phyloP scores from a whole-genome alignment of 2,113 vertebrate species.

The Gallinago jamesoni region DNA sequence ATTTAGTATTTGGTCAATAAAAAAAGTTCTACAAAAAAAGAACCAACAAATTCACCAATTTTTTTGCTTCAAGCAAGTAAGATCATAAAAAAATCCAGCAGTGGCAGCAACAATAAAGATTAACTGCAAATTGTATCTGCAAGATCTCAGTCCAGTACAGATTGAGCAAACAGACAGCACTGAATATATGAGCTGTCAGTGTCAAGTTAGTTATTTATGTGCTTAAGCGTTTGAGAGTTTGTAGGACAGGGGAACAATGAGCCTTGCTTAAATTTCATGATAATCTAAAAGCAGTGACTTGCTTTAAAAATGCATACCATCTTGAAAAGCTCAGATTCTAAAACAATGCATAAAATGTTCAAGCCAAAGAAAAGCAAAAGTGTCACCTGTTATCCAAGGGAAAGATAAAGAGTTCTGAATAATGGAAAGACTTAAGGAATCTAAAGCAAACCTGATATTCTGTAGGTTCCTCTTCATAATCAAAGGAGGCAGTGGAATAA shows the following conservation, averaged over 20 bases:
- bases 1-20: background rate
- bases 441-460: conserved; percentile 66
- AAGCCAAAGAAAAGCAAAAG: background rate
- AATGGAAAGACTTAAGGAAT: background rate
- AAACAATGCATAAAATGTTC: background rate
- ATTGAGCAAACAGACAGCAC: background rate
- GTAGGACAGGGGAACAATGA: background rate
- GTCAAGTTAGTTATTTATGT: background rate
- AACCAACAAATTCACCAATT: background rate
- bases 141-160: background rate
- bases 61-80: background rate
- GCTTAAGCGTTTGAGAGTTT: background rate
- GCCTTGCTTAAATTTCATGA: background rate
- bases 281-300: background rate
- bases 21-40: background rate
- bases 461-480: conserved; percentile 62
- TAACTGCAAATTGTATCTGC: background rate
- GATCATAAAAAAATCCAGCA: background rate
- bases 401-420: background rate
- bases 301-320: background rate
- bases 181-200: background rate
- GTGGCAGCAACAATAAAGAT: background rate
- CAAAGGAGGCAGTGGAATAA: conserved; percentile 48
- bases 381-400: background rate
- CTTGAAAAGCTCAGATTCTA: background rate